Evolutionary conservation across 2,888 invertebrate species (phyloP), one percentile per base, ranked within the genome.

Genomic region (Cryptus armator): DNA sequence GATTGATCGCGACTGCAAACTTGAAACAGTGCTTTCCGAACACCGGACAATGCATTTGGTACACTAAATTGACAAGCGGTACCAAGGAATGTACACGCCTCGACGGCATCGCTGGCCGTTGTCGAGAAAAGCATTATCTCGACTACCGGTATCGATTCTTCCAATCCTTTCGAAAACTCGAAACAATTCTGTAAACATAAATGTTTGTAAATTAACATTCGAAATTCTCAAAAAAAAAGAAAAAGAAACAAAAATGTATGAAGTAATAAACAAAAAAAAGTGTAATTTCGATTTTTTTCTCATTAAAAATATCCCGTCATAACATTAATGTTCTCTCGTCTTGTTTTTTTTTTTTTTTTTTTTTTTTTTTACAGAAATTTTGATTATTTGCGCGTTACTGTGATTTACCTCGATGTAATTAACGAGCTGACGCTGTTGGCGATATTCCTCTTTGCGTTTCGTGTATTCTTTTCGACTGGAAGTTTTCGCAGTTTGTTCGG

Each of bases 41-140:
- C 86, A 88, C 97, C 98, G 48, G 94, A 90, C 88, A 96, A 95
- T 3, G 97, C 96, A 72, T 96, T 96, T 84, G 96, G 95, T n/a
- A 98, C 96, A 76, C 96, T 96, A 91, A 98, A 98, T 87, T 97
- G 95, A 90, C 96, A 96, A 0, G 97, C 97, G 0, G 97, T 96
- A 0, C 97, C 97, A 89, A 99, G 97, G 92, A 99, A 98, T 83
- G 97, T 96, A 37, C 99, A 97, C 0, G 99, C 97, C 93, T 99
- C 99, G 76, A 97, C 95, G 14, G 98, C 97, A 92, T 99, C 99
- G 0, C 97, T 95, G 4, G 96, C 95, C 85, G 96, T 96, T 87
- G 96, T 96, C 0, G 97, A 97, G 92, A 96, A 95, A 12, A 99
- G 94, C 90, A 98, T 94, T 24, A 96, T 95, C 87, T 96, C 96